Base-by-base conservation (phyloP, 2,797 vertebrate species). In the Peromyscus aztecus region DNA sequence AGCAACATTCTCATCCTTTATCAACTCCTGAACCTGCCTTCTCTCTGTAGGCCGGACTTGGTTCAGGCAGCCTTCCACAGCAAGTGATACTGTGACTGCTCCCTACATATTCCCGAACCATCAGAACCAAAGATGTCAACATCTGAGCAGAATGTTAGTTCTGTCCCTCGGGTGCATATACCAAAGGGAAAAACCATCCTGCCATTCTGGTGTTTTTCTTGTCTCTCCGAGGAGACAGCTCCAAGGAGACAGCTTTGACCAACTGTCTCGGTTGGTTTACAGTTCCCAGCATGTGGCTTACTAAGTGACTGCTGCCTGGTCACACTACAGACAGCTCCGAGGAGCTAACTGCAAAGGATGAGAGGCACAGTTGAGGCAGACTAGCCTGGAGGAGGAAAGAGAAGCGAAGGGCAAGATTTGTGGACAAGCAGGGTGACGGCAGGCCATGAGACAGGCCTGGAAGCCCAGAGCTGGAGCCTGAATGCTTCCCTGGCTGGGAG, bases 241-340 rank as follows among this genome's bases (percentile, higher is more conserved):
- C 24, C 55, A 24, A 81, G 31, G 43, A 86, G 59, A 76, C 24
- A 85, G 37, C 23, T 96, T 63, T 90, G 59, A 43, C 69, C 55
- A 82, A 87, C 67, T 61, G 55, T 93, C 55, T 67, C 52, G 91
- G 81, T 86, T 76, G 43, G 71, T 92, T 80, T 94, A 69, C 31
- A 55, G 37, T 55, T 92, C 37, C 46, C 31, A 73, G 61, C 65
- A 59, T 46, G 55, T 85, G 27, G 61, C 71, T 24, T 34, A 82
- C 61, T 67, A 77, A 80, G 73, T 52, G 43, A 57, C 63, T 17
- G 63, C 46, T 11, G 43, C 59, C 59, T 86, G 40, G 73, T 63
- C 65, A 91, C 85, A 13, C 65, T 59, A n/a, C 6, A 94, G 61
- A 59, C 90, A 89, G 46, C 40, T 52, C 23, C 31, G 49, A 84